Evolutionary conservation across 2,888 invertebrate species (phyloP).

Genomic region (Brachylomia viminalis): DNA sequence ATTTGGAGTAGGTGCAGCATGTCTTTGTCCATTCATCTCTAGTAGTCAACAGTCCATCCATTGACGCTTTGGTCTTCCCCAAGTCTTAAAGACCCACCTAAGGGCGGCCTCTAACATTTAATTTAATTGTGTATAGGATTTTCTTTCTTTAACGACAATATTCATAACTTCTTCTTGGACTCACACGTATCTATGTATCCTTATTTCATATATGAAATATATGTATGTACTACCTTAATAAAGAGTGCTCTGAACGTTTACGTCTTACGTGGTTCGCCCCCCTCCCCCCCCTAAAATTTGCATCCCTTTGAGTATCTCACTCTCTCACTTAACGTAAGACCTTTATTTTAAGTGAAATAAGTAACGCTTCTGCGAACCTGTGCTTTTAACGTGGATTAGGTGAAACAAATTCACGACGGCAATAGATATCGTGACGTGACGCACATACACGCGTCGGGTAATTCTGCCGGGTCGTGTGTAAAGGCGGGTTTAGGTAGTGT

Average conservation of each 20-base stretch:
- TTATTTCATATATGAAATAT: not conserved
- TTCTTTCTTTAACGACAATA: too few relatives aligned
- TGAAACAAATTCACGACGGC: conserved; percentile 33
- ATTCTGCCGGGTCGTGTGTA: not conserved
- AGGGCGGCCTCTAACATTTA: not conserved
- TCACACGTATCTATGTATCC: not conserved
- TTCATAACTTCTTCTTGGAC: not conserved
- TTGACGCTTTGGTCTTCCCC: not conserved
- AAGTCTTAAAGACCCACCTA: not conserved
- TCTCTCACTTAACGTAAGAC: conserved; percentile 50
- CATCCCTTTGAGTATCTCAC: conserved; percentile 61
- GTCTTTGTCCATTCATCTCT: not conserved
- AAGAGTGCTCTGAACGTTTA: conserved; percentile 35
- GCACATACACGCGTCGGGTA: conserved; percentile 9
- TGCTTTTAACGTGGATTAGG: conserved; percentile 47
- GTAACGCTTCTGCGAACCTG: conserved; percentile 53
- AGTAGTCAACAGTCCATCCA: not conserved
- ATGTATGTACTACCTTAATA: conserved; percentile 32
- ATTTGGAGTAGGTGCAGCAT: not conserved
- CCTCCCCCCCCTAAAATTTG: conserved; percentile 39
- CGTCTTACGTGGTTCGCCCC: conserved; percentile 26
- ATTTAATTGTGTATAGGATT: not conserved
- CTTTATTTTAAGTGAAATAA: conserved; percentile 66
- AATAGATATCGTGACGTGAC: conserved; percentile 38
- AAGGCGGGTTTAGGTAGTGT: conserved; percentile 18